Percentiles rank a stretch among this genome's conserved stretches.
Evolutionary conservation across 2,113 vertebrate species (phyloP).

Genomic region (Hippocampus abdominalis): DNA sequence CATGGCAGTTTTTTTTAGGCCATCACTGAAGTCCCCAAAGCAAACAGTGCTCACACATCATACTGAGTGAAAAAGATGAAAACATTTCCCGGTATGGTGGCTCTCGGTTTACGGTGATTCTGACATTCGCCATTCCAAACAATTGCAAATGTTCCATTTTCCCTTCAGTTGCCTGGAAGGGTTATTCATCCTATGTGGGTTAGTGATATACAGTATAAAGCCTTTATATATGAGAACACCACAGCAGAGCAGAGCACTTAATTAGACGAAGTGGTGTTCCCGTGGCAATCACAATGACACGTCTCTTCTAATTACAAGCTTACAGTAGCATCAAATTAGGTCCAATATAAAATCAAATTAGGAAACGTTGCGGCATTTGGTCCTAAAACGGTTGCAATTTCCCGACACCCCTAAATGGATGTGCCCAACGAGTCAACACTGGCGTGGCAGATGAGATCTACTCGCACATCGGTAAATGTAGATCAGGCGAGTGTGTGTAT

Average conservation of each 20-base stretch:
- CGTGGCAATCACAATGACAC: not conserved
- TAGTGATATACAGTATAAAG: no score
- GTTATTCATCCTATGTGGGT: no score
- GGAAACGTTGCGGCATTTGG: not conserved
- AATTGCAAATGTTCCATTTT: no score
- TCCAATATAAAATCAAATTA: not conserved
- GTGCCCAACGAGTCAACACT: not conserved
- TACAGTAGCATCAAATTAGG: not conserved
- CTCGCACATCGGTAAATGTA: constrained; percentile 30
- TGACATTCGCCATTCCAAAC: no score
- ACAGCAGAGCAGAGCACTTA: not conserved
- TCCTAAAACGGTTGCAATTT: not conserved
- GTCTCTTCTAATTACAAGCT: not conserved
- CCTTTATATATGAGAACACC: no score
- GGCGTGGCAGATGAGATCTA: constrained; percentile 37
- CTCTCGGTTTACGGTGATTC: no score
- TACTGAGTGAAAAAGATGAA: no score
- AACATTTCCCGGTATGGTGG: no score
- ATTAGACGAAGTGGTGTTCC: not conserved
- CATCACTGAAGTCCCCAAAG: no score
- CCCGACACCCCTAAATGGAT: constrained; percentile 1
- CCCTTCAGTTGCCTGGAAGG: no score
- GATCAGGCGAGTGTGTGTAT: constrained; percentile 17
- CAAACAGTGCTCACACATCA: no score
- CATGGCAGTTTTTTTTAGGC: no score